These are phyloP conservation scores for Microctonus brassicae DNA, from an alignment of 2,888 invertebrate species.

Conservation along the genomic window DNA sequence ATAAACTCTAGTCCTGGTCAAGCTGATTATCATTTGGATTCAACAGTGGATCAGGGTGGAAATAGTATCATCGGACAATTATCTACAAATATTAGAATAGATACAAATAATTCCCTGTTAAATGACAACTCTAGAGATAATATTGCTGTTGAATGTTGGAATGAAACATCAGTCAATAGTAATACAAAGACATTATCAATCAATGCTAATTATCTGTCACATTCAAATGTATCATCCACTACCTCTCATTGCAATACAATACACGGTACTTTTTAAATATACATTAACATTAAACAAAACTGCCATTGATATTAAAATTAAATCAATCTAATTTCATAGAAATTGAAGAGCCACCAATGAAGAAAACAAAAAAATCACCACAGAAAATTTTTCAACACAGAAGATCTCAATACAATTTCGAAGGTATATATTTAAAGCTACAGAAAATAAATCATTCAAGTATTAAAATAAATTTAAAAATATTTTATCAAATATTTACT, in stretches of 20 bases:
- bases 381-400: conserved; percentile 3
- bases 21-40: neutral
- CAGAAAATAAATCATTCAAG: too few species aligned
- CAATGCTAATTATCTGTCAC: conserved; percentile 8
- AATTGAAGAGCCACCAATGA: conserved; percentile 39
- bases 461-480: too few species aligned
- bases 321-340: neutral
- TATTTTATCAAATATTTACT: too few species aligned
- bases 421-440: too few species aligned
- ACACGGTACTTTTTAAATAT: neutral
- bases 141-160: neutral
- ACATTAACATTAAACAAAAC: neutral
- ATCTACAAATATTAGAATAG: neutral
- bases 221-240: conserved; percentile 45
- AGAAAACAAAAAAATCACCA: conserved; percentile 39
- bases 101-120: neutral
- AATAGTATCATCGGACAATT: neutral
- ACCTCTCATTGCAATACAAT: conserved; percentile 33
- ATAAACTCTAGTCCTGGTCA: too few species aligned
- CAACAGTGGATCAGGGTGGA: neutral
- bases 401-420: conserved; percentile 7
- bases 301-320: neutral
- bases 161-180: neutral
- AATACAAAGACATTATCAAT: neutral
- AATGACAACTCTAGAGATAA: neutral